Conservation (phyloP, 2,888 invertebrate genomes). For the Drosophila subquinaria region DNA sequence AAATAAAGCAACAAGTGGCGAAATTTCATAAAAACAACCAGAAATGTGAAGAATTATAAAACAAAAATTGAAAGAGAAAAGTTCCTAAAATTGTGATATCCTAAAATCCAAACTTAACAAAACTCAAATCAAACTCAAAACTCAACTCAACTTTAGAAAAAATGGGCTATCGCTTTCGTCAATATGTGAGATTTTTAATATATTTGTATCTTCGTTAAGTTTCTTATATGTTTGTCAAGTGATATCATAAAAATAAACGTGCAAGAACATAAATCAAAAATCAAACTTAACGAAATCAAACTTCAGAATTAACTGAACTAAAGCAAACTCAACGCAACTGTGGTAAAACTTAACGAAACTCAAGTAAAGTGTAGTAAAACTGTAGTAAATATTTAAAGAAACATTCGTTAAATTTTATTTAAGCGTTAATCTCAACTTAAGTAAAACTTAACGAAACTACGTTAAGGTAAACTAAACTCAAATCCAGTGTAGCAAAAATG, state of each 20-base stretch:
- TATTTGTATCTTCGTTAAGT: slow-evolving; percentile 45
- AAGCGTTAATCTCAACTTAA: background rate
- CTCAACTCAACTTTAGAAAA: slow-evolving; percentile 10
- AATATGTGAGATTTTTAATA: slow-evolving; percentile 69
- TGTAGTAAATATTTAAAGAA: too few relatives aligned
- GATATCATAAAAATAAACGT: slow-evolving; percentile 29
- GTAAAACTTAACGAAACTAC: background rate
- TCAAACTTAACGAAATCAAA: too few relatives aligned
- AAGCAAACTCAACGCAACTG: too few relatives aligned
- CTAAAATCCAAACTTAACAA: slow-evolving; percentile 5
- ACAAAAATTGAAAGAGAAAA: slow-evolving; percentile 9
- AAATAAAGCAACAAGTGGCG: slow-evolving; percentile 32
- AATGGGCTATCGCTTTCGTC: slow-evolving; percentile 67
- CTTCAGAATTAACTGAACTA: too few relatives aligned
- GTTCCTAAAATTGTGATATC: background rate
- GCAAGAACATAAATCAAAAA: too few relatives aligned
- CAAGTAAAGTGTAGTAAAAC: too few relatives aligned
- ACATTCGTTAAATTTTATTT: too few relatives aligned
- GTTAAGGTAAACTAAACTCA: background rate
- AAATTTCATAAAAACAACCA: slow-evolving; percentile 19
- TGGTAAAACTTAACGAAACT: too few relatives aligned
- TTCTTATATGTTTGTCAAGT: slow-evolving; percentile 39
- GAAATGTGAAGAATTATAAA: slow-evolving; percentile 13
- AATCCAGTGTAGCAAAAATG: slow-evolving; percentile 36
- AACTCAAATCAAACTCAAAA: background rate